Evolutionary conservation across 2,113 vertebrate species (phyloP), one percentile per base, ranked within the genome.

Genomic region (Cricetomys ansorgei): DNA sequence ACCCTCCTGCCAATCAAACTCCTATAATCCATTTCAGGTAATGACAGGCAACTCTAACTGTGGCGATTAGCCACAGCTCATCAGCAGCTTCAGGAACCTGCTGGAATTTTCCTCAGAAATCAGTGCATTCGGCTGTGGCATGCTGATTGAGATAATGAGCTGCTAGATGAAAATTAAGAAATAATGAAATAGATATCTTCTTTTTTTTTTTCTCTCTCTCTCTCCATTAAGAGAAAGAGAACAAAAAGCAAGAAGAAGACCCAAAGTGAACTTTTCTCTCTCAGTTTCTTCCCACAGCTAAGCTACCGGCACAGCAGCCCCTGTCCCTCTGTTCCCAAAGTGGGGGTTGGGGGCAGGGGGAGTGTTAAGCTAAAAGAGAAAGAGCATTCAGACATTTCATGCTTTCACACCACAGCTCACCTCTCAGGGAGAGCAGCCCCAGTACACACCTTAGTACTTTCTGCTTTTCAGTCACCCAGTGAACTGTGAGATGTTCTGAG

Each of bases 91-190:
- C 55, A 80, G 97, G 93, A 97, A 91, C 94, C 94, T 95, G 80
- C 96, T 96, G 97, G 92, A 97, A 97, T 69, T 11, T 43, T 96
- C 88, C 87, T 94, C 89, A 95, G 96, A 92, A 96, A 98, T 97
- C 96, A 98, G 21, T 2, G 72, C 86, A 53, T 73, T 96, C 92
- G 96, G 19, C 85, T 94, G 67, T 55, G 75, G 88, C 40, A 0
- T 91, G 81, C 94, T 97, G 96, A 91, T 91, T 92, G 94, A 97
- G 95, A 77, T 98, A 97, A 97, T 86, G 95, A 98, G 96, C 93
- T 94, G 62, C 43, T 43, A 85, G 93, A 91, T 91, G 62, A 85
- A 97, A 92, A 95, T 93, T 94, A 97, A 96, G 81, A 62, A 87
- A 93, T 94, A 96, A 96, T 64, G 95, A 40, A 65, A 88, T 23